These are phyloP conservation scores for Sardina pilchardus DNA, from an alignment of 2,113 vertebrate species.

Conservation along the genomic window DNA sequence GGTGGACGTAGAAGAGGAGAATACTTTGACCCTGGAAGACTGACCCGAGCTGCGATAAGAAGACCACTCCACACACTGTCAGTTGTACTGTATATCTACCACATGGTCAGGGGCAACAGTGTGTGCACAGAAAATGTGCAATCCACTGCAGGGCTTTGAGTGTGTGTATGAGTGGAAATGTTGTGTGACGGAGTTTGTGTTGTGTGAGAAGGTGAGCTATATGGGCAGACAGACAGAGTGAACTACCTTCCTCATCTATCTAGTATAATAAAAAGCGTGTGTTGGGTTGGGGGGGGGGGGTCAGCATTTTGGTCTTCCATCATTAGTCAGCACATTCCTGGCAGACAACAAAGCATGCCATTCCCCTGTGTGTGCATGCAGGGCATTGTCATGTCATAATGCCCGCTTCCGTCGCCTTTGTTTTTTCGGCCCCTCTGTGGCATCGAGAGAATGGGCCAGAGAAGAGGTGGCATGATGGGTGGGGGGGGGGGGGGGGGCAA, in stretches of 20 bases:
- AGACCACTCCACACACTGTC: neutral
- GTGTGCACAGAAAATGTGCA: neutral
- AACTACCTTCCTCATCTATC: no score
- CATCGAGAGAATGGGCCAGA: neutral
- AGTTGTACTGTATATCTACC: neutral
- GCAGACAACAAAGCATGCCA: slow-evolving; percentile 68
- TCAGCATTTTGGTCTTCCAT: slow-evolving; percentile 58
- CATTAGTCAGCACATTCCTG: slow-evolving; percentile 76
- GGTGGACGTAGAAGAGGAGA: neutral
- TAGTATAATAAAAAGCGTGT: neutral
- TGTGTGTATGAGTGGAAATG: neutral
- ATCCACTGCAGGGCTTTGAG: neutral
- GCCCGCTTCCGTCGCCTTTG: slow-evolving; percentile 48
- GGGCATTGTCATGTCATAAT: slow-evolving; percentile 65
- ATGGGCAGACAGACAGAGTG: no score
- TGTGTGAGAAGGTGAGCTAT: no score
- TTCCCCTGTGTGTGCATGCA: slow-evolving; percentile 57
- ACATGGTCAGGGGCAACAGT: neutral
- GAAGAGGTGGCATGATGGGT: neutral
- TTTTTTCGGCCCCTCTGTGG: slow-evolving; percentile 39
- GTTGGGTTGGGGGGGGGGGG: slow-evolving; percentile 23
- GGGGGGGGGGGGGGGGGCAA: neutral
- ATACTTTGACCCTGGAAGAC: neutral
- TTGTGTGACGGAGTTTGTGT: no score
- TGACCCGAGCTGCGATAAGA: slow-evolving; percentile 51